Evolutionary conservation across 2,797 vertebrate genomes (phyloP).

Genomic region (Sebastes iracundus): DNA sequence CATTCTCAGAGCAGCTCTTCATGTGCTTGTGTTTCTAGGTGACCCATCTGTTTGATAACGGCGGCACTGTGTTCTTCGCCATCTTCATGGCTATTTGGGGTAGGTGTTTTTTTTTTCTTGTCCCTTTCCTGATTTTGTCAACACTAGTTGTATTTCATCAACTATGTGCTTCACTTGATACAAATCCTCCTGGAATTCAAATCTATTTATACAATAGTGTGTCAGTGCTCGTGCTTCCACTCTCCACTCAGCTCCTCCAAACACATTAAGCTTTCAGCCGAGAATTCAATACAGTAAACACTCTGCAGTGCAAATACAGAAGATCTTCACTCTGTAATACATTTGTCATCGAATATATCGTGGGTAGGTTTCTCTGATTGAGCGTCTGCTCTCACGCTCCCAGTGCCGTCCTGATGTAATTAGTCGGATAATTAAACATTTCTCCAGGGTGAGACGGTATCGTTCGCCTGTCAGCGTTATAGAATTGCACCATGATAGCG

Average conservation of each 20-base stretch:
- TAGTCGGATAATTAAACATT: conserved; percentile 63
- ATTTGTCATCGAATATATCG: conserved; percentile 38
- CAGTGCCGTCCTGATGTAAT: conserved; percentile 52
- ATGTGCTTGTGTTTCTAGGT: conserved; percentile 83
- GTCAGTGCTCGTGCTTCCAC: conserved; percentile 29
- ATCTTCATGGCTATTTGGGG: conserved; percentile 99
- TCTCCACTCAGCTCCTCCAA: conserved; percentile 45
- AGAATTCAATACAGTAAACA: conserved; percentile 41
- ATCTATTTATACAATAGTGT: conserved; percentile 47
- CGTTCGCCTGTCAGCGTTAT: conserved; percentile 17
- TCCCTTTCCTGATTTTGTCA: conserved; percentile 3
- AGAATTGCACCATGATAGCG: conserved; percentile 1
- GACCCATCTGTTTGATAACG: conserved; percentile 98
- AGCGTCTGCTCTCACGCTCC: not conserved
- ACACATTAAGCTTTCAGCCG: conserved; percentile 46
- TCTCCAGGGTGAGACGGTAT: conserved; percentile 34
- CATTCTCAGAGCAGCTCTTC: not conserved
- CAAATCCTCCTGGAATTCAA: conserved; percentile 28
- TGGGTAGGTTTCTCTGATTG: conserved; percentile 14
- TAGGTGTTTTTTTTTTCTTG: conserved; percentile 75
- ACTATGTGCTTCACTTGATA: conserved; percentile 11
- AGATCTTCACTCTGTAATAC: conserved; percentile 1
- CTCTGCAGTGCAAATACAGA: conserved; percentile 21
- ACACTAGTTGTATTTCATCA: conserved; percentile 18
- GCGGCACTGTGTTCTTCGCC: conserved; percentile 98